Conservation (phyloP, 1,140 invertebrate species). For the Zaprionus capensis region DNA sequence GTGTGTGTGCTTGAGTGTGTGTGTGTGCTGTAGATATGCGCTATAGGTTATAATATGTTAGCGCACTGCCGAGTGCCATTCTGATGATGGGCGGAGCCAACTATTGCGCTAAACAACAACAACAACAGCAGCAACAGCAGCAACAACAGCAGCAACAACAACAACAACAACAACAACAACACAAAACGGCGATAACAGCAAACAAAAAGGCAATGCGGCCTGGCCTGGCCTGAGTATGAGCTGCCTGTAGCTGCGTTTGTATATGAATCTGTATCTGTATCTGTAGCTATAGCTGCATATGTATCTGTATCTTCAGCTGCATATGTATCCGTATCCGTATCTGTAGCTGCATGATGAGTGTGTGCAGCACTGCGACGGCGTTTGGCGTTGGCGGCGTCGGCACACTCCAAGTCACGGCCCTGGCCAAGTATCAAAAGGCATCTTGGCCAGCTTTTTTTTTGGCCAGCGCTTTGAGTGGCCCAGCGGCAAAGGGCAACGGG, state of each 20-base stretch:
- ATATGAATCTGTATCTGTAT: constrained; percentile 3
- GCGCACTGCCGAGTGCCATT: constrained; percentile 78
- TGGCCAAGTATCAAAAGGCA: constrained; percentile 59
- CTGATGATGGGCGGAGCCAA: constrained; percentile 81
- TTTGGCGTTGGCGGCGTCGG: constrained; percentile 56
- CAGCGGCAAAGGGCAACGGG: not conserved
- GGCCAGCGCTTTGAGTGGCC: constrained; percentile 35
- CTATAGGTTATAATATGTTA: constrained; percentile 81
- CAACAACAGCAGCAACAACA: constrained; percentile 26
- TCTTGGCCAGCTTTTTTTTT: constrained; percentile 53
- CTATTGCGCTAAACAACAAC: constrained; percentile 78
- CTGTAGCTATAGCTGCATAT: constrained; percentile 16
- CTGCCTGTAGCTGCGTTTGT: constrained; percentile 18
- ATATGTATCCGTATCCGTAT: constrained; percentile 11
- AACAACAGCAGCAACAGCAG: constrained; percentile 42
- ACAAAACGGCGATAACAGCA: constrained; percentile 42
- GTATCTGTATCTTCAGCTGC: constrained; percentile 7
- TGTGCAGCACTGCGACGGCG: constrained; percentile 61
- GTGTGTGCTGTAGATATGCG: constrained; percentile 51
- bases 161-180: constrained; percentile 20
- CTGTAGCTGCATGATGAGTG: constrained; percentile 15
- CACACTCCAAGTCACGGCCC: constrained; percentile 48
- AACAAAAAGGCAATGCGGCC: constrained; percentile 46
- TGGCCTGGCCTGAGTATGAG: constrained; percentile 7
- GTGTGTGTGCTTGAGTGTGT: constrained; percentile 11